phyloP scores from a whole-genome alignment of 2,797 vertebrate species.

The Lycodopsis pacificus region DNA sequence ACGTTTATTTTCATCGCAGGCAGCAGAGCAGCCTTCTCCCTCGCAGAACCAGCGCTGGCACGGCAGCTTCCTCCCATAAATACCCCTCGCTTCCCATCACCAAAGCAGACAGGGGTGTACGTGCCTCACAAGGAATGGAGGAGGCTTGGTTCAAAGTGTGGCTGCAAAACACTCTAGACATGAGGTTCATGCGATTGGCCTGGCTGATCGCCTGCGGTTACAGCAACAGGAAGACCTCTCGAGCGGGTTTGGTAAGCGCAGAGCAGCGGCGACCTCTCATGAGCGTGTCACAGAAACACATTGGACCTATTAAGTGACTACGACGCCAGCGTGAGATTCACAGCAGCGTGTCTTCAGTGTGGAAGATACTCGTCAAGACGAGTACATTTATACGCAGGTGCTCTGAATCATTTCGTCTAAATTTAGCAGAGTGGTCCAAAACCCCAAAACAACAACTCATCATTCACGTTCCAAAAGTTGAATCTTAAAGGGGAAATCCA shows the following conservation, averaged over 20 bases:
- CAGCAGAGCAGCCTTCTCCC: constrained; percentile 41
- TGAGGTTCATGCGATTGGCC: constrained; percentile 39
- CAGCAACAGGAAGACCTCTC: constrained; percentile 48
- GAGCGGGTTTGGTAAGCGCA: constrained; percentile 44
- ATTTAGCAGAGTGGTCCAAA: constrained; percentile 29
- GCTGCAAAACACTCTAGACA: constrained; percentile 12
- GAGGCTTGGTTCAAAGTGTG: constrained; percentile 23
- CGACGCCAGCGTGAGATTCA: constrained; percentile 60
- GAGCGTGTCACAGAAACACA: constrained; percentile 60
- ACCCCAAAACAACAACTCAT: constrained; percentile 17
- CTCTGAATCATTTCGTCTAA: constrained; percentile 56
- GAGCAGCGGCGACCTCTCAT: constrained; percentile 49
- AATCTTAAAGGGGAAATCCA: not conserved
- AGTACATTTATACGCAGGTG: constrained; percentile 63
- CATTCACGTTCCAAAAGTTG: constrained; percentile 23
- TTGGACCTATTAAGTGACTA: constrained; percentile 67
- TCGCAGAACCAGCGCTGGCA: constrained; percentile 57
- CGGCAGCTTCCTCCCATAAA: constrained; percentile 55
- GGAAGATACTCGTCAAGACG: constrained; percentile 45
- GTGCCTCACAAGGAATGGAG: not conserved
- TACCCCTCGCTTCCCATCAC: constrained; percentile 51
- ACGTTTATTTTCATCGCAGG: constrained; percentile 47
- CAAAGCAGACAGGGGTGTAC: constrained; percentile 1
- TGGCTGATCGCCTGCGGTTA: constrained; percentile 48
- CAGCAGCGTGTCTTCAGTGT: constrained; percentile 35